Conservation (phyloP, 2,113 vertebrate genomes). For the Oryzias javanicus region DNA sequence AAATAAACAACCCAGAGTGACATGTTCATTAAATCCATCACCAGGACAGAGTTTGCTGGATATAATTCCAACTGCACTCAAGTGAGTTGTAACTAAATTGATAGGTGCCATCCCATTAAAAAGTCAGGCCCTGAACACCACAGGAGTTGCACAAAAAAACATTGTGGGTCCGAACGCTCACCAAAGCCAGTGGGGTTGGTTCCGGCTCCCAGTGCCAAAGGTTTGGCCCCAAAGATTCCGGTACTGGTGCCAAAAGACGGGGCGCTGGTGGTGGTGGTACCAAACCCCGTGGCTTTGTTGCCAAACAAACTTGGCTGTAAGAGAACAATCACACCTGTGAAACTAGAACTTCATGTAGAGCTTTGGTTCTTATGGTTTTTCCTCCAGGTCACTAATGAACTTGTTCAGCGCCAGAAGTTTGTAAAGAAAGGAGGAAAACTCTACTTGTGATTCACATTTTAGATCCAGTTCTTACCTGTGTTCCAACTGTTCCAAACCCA, state of each 20-base stretch:
- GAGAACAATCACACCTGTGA: not conserved
- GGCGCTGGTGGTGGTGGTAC: conserved; percentile 91
- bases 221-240: conserved; percentile 89
- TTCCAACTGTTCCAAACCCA: conserved; percentile 85
- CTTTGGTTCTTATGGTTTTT: not conserved
- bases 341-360: not conserved
- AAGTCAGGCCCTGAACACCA: no score
- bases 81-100: no score
- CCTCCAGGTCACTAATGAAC: not conserved
- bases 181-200: conserved; percentile 80
- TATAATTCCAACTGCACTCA: no score
- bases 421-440: no score
- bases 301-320: conserved; percentile 87
- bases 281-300: conserved; percentile 89
- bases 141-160: not conserved
- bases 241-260: conserved; percentile 87
- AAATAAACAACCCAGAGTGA: no score
- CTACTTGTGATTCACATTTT: no score
- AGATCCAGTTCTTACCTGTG: conserved; percentile 73
- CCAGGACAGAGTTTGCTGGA: no score
- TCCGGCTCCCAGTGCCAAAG: conserved; percentile 79
- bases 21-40: no score
- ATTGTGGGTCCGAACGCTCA: conserved; percentile 38
- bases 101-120: no score
- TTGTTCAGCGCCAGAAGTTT: no score